phyloP scores from a whole-genome alignment of 2,888 invertebrate genomes.

The Pterostichus madidus region DNA sequence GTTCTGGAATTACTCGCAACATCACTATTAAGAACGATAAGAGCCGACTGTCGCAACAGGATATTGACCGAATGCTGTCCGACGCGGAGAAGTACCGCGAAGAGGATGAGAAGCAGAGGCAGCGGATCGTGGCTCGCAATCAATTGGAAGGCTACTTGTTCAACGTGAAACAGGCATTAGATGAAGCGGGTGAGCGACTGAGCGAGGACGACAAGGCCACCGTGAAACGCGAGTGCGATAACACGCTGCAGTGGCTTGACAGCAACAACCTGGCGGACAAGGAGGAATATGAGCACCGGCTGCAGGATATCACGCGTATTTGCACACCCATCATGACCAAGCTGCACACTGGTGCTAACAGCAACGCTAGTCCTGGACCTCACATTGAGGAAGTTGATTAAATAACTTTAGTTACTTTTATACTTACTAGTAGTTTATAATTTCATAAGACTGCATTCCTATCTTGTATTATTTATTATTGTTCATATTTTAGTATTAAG shows the following conservation, averaged over 20 bases:
- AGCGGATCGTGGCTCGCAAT: conserved; percentile 85
- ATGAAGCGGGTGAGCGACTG: conserved; percentile 82
- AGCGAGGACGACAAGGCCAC: conserved; percentile 82
- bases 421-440: no score
- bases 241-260: conserved; percentile 84
- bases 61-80: conserved; percentile 88
- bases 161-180: conserved; percentile 83
- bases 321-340: conserved; percentile 83
- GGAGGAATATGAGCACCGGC: conserved; percentile 83
- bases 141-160: conserved; percentile 86
- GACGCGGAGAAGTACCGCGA: conserved; percentile 87
- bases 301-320: conserved; percentile 77
- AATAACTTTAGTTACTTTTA: background rate
- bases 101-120: conserved; percentile 85
- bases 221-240: conserved; percentile 79
- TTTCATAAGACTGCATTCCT: no score
- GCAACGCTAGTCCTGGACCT: conserved; percentile 50
- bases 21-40: conserved; percentile 92
- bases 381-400: conserved; percentile 49
- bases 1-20: conserved; percentile 84
- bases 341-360: conserved; percentile 75
- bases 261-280: conserved; percentile 83
- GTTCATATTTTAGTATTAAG: no score
- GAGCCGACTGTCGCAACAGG: conserved; percentile 88
- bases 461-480: no score